A percentile compares a stretch with the other conserved stretches of the same genome.
Evolutionary conservation across 2,113 vertebrate species (phyloP).

Genomic region (Gorsachius goisagi): DNA sequence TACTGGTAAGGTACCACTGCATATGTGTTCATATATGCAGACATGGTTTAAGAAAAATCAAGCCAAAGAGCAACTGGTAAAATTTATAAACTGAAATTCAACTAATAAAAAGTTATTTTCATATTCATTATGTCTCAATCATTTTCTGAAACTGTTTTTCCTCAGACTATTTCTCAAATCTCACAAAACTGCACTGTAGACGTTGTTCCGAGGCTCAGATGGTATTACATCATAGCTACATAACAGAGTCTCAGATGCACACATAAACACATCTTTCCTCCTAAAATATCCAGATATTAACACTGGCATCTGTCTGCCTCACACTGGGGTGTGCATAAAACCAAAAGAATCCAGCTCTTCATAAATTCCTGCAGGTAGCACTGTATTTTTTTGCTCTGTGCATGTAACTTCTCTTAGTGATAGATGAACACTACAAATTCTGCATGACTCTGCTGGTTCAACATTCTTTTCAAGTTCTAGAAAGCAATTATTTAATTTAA

Average conservation of each 20-base stretch:
- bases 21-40: neutral
- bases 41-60: fast-evolving
- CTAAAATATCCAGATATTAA: neutral
- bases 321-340: neutral
- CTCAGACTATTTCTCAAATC: neutral
- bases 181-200: neutral
- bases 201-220: neutral
- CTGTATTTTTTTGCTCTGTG: neutral
- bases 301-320: neutral
- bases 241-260: fast-evolving
- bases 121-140: neutral
- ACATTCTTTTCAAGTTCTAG: neutral
- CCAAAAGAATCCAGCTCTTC: neutral
- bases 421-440: neutral
- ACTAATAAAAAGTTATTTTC: neutral
- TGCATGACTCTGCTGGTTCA: neutral
- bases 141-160: neutral
- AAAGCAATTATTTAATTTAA: neutral
- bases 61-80: neutral
- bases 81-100: neutral
- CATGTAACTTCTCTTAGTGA: neutral
- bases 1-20: neutral
- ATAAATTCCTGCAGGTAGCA: neutral
- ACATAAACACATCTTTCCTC: neutral
- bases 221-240: fast-evolving